Evolutionary conservation across 1,140 invertebrate genomes (phyloP).

Genomic region (Neomicropteryx cornuta): DNA sequence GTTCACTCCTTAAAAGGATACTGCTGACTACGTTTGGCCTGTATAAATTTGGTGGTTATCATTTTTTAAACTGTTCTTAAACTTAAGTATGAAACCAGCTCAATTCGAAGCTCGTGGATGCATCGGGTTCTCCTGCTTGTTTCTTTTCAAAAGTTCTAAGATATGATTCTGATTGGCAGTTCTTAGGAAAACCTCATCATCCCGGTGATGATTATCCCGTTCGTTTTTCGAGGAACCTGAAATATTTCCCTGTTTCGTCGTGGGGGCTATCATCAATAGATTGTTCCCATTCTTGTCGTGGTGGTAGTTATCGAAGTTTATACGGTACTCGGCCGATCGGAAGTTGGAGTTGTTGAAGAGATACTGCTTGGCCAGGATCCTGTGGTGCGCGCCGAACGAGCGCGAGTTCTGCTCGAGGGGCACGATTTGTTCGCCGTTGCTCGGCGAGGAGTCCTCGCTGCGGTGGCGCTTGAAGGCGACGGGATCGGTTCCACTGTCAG

Average conservation of each 20-base stretch:
- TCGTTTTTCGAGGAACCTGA: too few relatives aligned
- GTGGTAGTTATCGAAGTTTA: conserved; percentile 30
- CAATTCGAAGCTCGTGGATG: too few relatives aligned
- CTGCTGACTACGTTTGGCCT: too few relatives aligned
- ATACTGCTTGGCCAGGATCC: conserved; percentile 26
- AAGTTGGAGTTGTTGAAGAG: conserved; percentile 20
- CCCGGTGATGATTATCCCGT: too few relatives aligned
- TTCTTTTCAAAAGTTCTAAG: too few relatives aligned
- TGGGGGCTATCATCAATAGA: conserved; percentile 50
- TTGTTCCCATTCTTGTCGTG: conserved; percentile 53
- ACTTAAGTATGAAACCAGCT: too few relatives aligned
- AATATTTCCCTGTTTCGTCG: conserved; percentile 17
- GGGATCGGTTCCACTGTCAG: conserved; percentile 15
- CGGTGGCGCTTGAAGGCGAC: conserved; percentile 31
- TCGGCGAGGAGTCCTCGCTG: conserved; percentile 21
- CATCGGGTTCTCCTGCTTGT: too few relatives aligned
- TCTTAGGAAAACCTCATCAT: too few relatives aligned
- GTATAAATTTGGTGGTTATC: too few relatives aligned
- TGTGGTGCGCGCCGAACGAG: conserved; percentile 28
- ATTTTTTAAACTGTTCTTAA: too few relatives aligned
- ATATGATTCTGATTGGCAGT: too few relatives aligned
- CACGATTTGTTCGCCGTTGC: conserved; percentile 13
- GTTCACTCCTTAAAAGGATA: too few relatives aligned
- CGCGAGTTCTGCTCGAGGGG: conserved; percentile 19
- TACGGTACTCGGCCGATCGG: conserved; percentile 26